Base-by-base conservation (phyloP, 2,113 vertebrate species). In the Rhineura floridana region DNA sequence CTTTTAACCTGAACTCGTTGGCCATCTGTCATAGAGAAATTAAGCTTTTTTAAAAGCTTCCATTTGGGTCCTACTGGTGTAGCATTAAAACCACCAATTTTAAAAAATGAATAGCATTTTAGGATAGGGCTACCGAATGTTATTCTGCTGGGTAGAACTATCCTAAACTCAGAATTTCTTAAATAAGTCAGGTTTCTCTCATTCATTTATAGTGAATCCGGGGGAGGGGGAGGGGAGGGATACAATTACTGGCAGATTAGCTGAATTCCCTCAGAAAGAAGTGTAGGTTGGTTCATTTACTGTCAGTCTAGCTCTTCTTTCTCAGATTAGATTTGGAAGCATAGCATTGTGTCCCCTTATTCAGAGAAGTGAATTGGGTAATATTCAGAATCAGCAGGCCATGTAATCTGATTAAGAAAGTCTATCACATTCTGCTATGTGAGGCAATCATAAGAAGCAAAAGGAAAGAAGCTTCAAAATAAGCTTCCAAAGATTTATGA, bases 341-440 rank as follows among this genome's bases (percentile, higher is more conserved):
- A 30, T 11, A 52, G 72, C 72, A 67, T 55, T 88, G 87, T 67
- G 73, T 55, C 46, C 46, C 55, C 81, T 83, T 63, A 76, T 83
- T 88, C 76, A 83, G 70, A 88, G 69, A 83, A 75, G 73, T 77
- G 87, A 88, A 88, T 76, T 15, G 72, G 80, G 72, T 83, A 88
- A 88, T 83, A 83, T 88, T 83, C 87, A 88, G 87, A 83, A 76
- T 88, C 87, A 83, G 81, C 67, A 44, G 44, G 73, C 81, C 72
- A 9, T 83, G 59, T 88, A 77, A 88, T 88, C 81, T 88, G 81
- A 88, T 88, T 83, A 83, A 83, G 72, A 76, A 83, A 83, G 81
- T 42, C 83, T 65, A 83, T 88, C 87, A 88, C 87, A 76, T 65
- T 83, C 81, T 52, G 70, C 81, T 42, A 46, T 42, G 17, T 7